phyloP scores from a whole-genome alignment of 2,888 invertebrate species.

The Thereva nobilitata region DNA sequence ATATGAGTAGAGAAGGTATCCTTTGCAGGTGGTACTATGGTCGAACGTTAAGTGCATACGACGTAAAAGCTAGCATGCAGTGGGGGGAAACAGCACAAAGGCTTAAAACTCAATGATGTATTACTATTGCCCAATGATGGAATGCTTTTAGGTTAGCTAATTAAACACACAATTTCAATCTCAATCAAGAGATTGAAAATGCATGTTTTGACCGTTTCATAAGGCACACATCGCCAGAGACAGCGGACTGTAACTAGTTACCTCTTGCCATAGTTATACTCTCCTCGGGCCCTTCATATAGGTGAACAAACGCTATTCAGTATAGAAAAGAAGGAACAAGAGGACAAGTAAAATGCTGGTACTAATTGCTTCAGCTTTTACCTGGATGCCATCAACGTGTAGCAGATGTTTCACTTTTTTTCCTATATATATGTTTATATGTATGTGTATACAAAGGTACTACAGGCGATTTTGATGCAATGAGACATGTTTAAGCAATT shows the following conservation, averaged over 20 bases:
- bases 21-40: background rate
- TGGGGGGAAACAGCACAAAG: background rate
- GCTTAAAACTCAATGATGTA: slow-evolving; percentile 20
- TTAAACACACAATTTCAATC: slow-evolving; percentile 41
- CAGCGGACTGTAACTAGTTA: background rate
- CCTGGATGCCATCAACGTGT: slow-evolving; percentile 32
- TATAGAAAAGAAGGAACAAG: slow-evolving; percentile 33
- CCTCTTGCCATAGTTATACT: background rate
- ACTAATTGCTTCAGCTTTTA: slow-evolving; percentile 38
- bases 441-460: slow-evolving; percentile 11
- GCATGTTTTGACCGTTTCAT: slow-evolving; percentile 38
- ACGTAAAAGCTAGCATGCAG: slow-evolving; percentile 20
- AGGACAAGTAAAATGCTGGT: slow-evolving; percentile 35
- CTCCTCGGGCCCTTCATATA: slow-evolving; percentile 9
- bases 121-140: slow-evolving; percentile 35
- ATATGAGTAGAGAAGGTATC: too few species aligned
- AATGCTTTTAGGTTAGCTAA: slow-evolving; percentile 41
- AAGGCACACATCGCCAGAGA: slow-evolving; percentile 21
- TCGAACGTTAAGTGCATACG: slow-evolving; percentile 19
- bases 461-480: slow-evolving; percentile 36
- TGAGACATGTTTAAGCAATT: slow-evolving; percentile 36
- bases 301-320: slow-evolving; percentile 26
- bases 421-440: too few species aligned
- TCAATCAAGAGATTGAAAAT: slow-evolving; percentile 41
- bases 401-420: slow-evolving; percentile 36